Evolutionary conservation across 2,797 vertebrate species (phyloP).

Genomic region (Poecilia gillii): DNA sequence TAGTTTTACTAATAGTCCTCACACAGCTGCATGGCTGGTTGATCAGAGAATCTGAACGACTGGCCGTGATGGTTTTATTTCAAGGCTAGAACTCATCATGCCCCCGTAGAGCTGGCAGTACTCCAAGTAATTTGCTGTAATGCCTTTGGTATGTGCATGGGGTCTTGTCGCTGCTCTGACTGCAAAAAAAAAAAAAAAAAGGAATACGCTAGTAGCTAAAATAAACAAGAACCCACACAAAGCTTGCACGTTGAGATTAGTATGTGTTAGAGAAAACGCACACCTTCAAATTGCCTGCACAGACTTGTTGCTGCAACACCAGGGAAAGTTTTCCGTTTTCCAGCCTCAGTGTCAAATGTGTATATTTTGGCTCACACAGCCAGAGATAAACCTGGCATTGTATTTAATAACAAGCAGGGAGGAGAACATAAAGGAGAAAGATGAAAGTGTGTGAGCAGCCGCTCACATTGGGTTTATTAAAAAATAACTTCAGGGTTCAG

Average conservation of each 20-base stretch:
- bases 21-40: not conserved
- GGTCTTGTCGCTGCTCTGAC: not conserved
- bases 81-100: not conserved
- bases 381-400: not conserved
- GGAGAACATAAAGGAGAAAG: not conserved
- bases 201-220: not conserved
- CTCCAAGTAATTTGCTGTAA: not conserved
- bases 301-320: not conserved
- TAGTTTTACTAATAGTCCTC: not conserved
- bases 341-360: not conserved
- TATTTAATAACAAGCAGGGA: not conserved
- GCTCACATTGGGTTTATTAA: not conserved
- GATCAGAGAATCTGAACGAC: not conserved
- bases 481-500: not conserved
- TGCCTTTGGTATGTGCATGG: not conserved
- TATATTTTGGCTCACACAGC: not conserved
- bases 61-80: not conserved
- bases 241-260: not conserved
- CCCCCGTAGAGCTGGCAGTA: not conserved
- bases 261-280: not conserved
- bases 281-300: not conserved
- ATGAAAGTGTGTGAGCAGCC: not conserved
- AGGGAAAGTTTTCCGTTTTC: not conserved
- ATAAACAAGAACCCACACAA: not conserved
- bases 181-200: not conserved